phyloP scores from a whole-genome alignment of 2,797 vertebrate genomes.

The Phataginus tricuspis region DNA sequence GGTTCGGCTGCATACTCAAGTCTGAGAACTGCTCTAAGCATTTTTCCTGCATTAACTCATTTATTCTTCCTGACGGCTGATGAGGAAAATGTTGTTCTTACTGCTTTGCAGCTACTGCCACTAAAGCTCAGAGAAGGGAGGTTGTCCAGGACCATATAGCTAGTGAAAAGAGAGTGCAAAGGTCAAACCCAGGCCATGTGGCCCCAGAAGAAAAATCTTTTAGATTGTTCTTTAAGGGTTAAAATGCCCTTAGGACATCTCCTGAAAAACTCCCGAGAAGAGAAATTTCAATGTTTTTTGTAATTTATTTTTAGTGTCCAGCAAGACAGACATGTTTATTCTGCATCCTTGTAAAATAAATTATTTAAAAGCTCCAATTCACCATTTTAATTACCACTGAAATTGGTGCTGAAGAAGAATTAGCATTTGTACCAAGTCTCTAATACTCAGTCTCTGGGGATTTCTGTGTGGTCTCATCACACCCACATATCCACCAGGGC shows the following conservation, averaged over 20 bases:
- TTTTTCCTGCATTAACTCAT: not conserved
- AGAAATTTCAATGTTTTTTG: not conserved
- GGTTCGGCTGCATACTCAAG: rapidly evolving
- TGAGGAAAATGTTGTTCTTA: not conserved
- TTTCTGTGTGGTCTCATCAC: not conserved
- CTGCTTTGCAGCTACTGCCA: not conserved
- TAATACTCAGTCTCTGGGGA: not conserved
- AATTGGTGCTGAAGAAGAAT: not conserved
- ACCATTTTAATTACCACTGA: not conserved
- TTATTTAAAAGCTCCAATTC: not conserved
- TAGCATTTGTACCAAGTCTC: not conserved
- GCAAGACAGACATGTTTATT: not conserved
- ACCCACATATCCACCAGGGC: too few relatives aligned
- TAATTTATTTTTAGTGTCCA: not conserved
- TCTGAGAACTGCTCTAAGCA: not conserved
- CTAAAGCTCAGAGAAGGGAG: not conserved
- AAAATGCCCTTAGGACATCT: not conserved
- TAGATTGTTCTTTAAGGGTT: not conserved
- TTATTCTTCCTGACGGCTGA: not conserved
- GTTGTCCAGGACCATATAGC: not conserved
- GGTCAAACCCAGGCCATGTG: not conserved
- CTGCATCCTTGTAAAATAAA: not conserved
- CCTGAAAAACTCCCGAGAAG: not conserved
- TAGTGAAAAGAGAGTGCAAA: not conserved
- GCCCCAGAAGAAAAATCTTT: not conserved